Conservation (phyloP, 1,140 invertebrate species). For the Brachionus asplanchnoidis region DNA sequence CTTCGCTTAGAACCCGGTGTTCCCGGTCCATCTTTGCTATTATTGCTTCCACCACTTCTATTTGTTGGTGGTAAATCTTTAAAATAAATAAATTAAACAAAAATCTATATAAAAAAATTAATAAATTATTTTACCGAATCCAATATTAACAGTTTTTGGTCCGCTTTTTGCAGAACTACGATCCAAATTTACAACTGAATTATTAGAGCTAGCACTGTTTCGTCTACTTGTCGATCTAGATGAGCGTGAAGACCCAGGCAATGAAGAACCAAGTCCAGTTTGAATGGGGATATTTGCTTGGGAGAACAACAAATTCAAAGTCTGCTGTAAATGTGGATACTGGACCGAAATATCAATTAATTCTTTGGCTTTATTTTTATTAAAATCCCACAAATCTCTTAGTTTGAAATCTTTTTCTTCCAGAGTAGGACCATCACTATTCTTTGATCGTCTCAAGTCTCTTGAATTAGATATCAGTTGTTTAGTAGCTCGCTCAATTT, state of each 20-base stretch:
- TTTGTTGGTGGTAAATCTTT: constrained; percentile 24
- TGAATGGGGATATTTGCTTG: constrained; percentile 35
- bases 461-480: not conserved
- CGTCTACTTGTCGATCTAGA: constrained; percentile 32
- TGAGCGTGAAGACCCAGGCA: constrained; percentile 19
- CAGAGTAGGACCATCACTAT: not conserved
- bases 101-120: not conserved
- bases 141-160: constrained; percentile 12
- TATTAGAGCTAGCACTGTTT: constrained; percentile 24
- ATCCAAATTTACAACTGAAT: constrained; percentile 23
- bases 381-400: constrained; percentile 36
- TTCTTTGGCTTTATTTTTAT: constrained; percentile 48
- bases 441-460: not conserved
- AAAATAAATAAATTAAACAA: not conserved
- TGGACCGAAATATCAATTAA: constrained; percentile 20
- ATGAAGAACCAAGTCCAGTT: not conserved
- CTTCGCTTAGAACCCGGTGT: not conserved
- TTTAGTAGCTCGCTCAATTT: constrained; percentile 37
- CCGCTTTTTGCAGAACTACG: not conserved
- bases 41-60: constrained; percentile 12
- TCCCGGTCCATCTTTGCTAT: not conserved
- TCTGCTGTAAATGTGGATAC: constrained; percentile 37
- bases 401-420: constrained; percentile 39
- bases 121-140: not conserved
- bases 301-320: constrained; percentile 22